Conservation (phyloP, 2,888 invertebrate species). For the Phyllotreta cruciferae region DNA sequence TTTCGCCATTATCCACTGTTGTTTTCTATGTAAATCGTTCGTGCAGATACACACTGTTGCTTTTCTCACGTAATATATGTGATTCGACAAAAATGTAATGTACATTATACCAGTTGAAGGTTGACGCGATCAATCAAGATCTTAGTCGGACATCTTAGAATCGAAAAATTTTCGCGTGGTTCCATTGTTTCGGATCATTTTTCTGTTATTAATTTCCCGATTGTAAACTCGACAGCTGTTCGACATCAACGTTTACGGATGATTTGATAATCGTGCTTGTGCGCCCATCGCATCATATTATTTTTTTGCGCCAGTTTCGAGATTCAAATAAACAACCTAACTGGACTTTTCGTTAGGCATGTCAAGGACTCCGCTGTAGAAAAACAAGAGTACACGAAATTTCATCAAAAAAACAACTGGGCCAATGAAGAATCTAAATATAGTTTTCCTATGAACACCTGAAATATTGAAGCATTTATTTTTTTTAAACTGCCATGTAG, state of each 20-base stretch:
- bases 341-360: too few relatives aligned
- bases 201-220: slow-evolving; percentile 1
- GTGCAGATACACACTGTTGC: slow-evolving; percentile 4
- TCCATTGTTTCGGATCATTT: slow-evolving; percentile 10
- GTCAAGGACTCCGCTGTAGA: too few relatives aligned
- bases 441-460: too few relatives aligned
- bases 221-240: slow-evolving; percentile 5
- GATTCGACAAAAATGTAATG: slow-evolving; percentile 12
- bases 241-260: neutral
- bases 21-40: slow-evolving; percentile 14
- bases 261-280: slow-evolving; percentile 7
- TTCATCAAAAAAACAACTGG: too few relatives aligned
- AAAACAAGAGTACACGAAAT: too few relatives aligned
- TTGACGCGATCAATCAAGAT: slow-evolving; percentile 15
- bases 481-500: too few relatives aligned
- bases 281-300: neutral
- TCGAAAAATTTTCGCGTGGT: slow-evolving; percentile 13
- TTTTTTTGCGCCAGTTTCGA: neutral
- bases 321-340: neutral
- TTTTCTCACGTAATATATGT: slow-evolving; percentile 18
- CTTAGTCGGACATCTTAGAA: slow-evolving; percentile 2
- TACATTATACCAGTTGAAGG: slow-evolving; percentile 13
- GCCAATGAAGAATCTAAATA: too few relatives aligned
- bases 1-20: slow-evolving; percentile 5
- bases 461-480: too few relatives aligned